These are phyloP conservation scores for Taeniopygia guttata DNA, from an alignment of 2,797 vertebrate species.

Conservation along the genomic window DNA sequence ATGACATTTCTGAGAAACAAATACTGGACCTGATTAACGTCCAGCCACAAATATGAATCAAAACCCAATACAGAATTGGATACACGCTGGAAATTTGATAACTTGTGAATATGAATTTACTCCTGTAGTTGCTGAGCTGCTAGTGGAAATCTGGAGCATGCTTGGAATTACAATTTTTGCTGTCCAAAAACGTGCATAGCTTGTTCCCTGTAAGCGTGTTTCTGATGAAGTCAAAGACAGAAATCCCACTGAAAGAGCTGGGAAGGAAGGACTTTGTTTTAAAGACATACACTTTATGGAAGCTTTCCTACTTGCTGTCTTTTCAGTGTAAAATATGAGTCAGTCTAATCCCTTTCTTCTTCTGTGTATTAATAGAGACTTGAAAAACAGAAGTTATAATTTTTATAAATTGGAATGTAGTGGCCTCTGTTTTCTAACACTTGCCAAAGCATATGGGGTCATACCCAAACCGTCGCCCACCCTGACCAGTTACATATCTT, in stretches of 20 bases:
- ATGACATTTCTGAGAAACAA: slow-evolving; percentile 61
- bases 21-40: slow-evolving; percentile 48
- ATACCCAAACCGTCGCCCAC: slow-evolving; percentile 7
- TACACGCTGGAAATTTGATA: slow-evolving; percentile 12
- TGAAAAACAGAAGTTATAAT: slow-evolving; percentile 8
- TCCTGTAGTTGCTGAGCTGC: slow-evolving; percentile 35
- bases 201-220: slow-evolving; percentile 38
- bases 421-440: slow-evolving; percentile 36
- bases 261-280: slow-evolving; percentile 36
- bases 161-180: slow-evolving; percentile 54
- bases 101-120: slow-evolving; percentile 56
- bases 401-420: slow-evolving; percentile 42
- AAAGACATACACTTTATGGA: neutral
- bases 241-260: slow-evolving; percentile 29
- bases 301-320: slow-evolving; percentile 37
- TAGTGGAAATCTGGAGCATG: slow-evolving; percentile 61
- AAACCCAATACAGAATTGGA: slow-evolving; percentile 55
- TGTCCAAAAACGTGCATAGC: slow-evolving; percentile 60
- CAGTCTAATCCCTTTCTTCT: slow-evolving; percentile 36
- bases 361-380: neutral
- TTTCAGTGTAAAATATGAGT: slow-evolving; percentile 19
- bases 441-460: slow-evolving; percentile 35
- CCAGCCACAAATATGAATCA: slow-evolving; percentile 63
- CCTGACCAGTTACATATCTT: neutral
- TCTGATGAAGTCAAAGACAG: slow-evolving; percentile 57